Evolutionary conservation across 1,140 invertebrate species (phyloP).

Genomic region (Microvelia longipes): DNA sequence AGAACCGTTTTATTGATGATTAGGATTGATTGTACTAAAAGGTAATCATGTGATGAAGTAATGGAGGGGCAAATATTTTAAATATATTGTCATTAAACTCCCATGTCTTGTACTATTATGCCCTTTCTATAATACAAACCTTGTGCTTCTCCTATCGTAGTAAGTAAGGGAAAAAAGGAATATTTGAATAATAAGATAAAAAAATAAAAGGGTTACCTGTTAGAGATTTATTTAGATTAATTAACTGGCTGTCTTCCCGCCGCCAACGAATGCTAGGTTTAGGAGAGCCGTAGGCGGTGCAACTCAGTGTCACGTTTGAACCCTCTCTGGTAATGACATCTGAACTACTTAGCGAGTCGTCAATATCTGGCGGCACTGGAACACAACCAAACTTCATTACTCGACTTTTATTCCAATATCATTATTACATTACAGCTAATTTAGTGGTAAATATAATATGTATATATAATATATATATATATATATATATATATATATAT

Average conservation of each 20-base stretch:
- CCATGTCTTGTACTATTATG: too few relatives aligned
- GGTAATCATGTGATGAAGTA: too few relatives aligned
- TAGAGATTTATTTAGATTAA: constrained; percentile 64
- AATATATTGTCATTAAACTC: too few relatives aligned
- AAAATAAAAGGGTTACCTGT: constrained; percentile 54
- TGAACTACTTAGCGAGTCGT: constrained; percentile 72
- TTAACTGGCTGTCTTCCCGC: constrained; percentile 67
- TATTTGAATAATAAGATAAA: too few relatives aligned
- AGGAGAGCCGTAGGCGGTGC: constrained; percentile 77
- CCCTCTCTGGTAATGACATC: constrained; percentile 82
- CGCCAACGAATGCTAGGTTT: constrained; percentile 78
- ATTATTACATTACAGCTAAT: neutral
- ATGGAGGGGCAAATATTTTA: too few relatives aligned
- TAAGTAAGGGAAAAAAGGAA: too few relatives aligned
- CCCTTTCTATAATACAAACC: too few relatives aligned
- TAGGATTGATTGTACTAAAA: too few relatives aligned
- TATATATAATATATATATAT: neutral
- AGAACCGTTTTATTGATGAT: too few relatives aligned
- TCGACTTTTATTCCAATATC: neutral
- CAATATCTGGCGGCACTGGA: constrained; percentile 80
- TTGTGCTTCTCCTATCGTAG: too few relatives aligned
- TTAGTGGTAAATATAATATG: neutral
- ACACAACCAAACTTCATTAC: constrained; percentile 21
- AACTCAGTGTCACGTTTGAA: constrained; percentile 70
- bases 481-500: constrained; percentile 1